A percentile compares a stretch with the other conserved stretches of the same genome.
Conservation (phyloP, 2,797 vertebrate genomes). For the Remorina albescens region DNA sequence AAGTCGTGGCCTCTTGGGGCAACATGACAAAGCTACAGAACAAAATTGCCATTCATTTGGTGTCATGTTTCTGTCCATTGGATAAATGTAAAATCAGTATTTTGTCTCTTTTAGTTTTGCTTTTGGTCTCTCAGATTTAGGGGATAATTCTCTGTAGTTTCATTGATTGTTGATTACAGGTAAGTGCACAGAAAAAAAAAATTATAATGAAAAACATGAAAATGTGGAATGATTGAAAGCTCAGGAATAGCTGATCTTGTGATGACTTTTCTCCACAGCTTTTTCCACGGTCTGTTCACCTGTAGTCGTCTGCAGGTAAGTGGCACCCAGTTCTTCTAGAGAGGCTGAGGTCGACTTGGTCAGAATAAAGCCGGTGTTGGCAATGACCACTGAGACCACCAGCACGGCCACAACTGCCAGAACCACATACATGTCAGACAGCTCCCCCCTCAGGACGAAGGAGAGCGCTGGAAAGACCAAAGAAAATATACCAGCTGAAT, state of each 20-base stretch:
- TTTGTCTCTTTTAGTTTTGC: background rate
- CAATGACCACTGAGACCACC: constrained; percentile 28
- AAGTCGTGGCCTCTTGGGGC: no score
- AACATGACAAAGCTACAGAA: background rate
- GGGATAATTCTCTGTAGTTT: no score
- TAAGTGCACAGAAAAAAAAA: no score
- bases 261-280: no score
- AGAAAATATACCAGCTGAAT: background rate
- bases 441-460: constrained; percentile 33
- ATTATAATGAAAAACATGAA: no score
- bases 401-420: constrained; percentile 26
- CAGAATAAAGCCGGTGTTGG: constrained; percentile 60
- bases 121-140: no score
- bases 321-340: constrained; percentile 22
- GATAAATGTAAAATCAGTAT: no score
- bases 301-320: constrained; percentile 46
- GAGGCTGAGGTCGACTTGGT: constrained; percentile 1
- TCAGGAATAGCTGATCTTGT: no score
- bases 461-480: constrained; percentile 9
- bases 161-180: no score
- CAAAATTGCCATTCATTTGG: background rate
- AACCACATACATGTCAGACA: constrained; percentile 20
- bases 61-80: no score
- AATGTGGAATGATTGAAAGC: no score
- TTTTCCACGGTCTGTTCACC: background rate